Evolutionary conservation across 1,140 invertebrate genomes (phyloP).

Genomic region (Chymomyza costata): DNA sequence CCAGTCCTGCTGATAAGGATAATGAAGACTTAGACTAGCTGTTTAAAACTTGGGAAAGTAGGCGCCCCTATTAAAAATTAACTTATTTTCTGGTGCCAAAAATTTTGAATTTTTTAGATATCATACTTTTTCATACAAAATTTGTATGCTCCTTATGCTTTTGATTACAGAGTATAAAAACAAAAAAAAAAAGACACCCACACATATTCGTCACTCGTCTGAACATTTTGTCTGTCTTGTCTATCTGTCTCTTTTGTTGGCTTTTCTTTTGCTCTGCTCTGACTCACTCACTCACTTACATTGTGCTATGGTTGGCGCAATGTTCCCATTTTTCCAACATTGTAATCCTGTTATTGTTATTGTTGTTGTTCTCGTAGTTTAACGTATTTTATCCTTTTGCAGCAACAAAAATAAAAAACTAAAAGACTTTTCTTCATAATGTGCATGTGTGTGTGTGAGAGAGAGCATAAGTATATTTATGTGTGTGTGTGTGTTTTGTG

Average conservation of each 20-base stretch:
- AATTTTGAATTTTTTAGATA: too few relatives aligned
- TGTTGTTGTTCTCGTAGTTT: conserved; percentile 7
- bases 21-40: too few relatives aligned
- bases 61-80: too few relatives aligned
- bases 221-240: background rate
- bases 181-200: too few relatives aligned
- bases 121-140: too few relatives aligned
- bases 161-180: too few relatives aligned
- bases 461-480: background rate
- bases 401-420: conserved; percentile 3
- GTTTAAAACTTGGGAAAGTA: too few relatives aligned
- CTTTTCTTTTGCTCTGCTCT: background rate
- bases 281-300: background rate
- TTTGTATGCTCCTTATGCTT: too few relatives aligned
- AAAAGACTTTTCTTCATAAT: background rate
- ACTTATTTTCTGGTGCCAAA: too few relatives aligned
- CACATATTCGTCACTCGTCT: conserved; percentile 18
- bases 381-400: conserved; percentile 9
- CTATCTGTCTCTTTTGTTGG: background rate
- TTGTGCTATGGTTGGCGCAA: background rate
- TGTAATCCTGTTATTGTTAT: conserved; percentile 6
- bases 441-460: too few relatives aligned
- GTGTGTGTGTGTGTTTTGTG: conserved; percentile 1
- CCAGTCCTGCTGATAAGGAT: too few relatives aligned
- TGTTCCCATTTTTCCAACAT: background rate